Base-by-base conservation (phyloP, 2,113 vertebrate genomes). In the Cololabis saira region DNA sequence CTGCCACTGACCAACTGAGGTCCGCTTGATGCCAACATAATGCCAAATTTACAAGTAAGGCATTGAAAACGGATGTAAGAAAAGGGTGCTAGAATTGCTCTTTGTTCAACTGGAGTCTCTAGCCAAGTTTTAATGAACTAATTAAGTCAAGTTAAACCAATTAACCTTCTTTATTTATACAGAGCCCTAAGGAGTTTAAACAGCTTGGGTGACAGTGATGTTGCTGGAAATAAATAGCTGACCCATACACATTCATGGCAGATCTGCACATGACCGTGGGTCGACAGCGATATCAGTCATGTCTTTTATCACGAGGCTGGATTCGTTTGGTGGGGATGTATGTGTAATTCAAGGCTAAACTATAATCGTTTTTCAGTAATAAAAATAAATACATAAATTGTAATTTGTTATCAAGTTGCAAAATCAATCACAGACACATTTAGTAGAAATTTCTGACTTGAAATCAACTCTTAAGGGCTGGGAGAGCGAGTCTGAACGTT, bases 71-170 rank as follows among this genome's bases (percentile, higher is more conserved):
- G 41, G 10, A 49, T 80, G 68, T 56, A 73, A 81, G 71, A 83
- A 79, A 67, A 85, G 74, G n/a, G 17, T 3, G 17, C 47, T 9
- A 16, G 18, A 13, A 69, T 55, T 78, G 64, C 62, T 75, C 76
- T 85, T 68, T 74, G 58, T 85, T 77, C 67, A 73, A 85, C 65
- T 8, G 0, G 7, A 58, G 44, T 61, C 62, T 73, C 43, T 7
- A 9, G 61, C 70, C 76, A 82, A 78, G 65, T 68, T 78, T 63
- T 67, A 81, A 83, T 71, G 56, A 79, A 72, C 84, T 87, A 84
- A 89, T 85, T 85, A 83, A 68, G 56, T 88, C 56, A 67, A 72
- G 85, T 75, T 86, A 90, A 91, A 80, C 88, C 86, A 87, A 84
- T 91, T 89, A 92, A 56, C 76, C 49, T 21, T 71, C 33, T 83